Evolutionary conservation across 2,797 vertebrate genomes (phyloP).

Genomic region (Fundulus diaphanus): DNA sequence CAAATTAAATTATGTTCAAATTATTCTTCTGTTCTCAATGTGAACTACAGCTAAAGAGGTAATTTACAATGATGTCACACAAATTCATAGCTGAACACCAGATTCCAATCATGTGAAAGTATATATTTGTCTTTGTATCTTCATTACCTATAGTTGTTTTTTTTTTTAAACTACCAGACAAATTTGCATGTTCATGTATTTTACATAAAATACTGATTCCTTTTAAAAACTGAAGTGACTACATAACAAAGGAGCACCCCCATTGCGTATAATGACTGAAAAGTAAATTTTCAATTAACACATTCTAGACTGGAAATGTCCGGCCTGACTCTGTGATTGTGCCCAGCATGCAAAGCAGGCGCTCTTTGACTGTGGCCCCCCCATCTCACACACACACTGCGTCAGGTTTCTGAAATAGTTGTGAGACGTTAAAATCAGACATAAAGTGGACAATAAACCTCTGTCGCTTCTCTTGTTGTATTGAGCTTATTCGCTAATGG

Average conservation of each 20-base stretch:
- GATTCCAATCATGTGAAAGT: neutral
- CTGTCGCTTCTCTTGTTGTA: slow-evolving; percentile 34
- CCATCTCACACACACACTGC: slow-evolving; percentile 18
- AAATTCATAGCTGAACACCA: too few relatives aligned
- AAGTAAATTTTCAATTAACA: too few relatives aligned
- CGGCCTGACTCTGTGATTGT: slow-evolving; percentile 40
- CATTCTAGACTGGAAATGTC: slow-evolving; percentile 35
- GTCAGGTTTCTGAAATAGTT: slow-evolving; percentile 46
- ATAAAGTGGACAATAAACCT: slow-evolving; percentile 53
- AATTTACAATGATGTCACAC: too few relatives aligned
- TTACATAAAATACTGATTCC: neutral
- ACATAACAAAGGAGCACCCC: neutral
- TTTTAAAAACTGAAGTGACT: neutral
- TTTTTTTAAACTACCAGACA: neutral
- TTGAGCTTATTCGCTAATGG: slow-evolving; percentile 60
- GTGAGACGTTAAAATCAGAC: neutral
- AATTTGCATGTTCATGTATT: neutral
- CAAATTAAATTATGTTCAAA: neutral
- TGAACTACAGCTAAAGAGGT: neutral
- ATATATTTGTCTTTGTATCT: neutral
- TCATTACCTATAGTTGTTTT: neutral
- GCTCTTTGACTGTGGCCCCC: slow-evolving; percentile 38
- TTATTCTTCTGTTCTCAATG: neutral
- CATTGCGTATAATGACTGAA: neutral
- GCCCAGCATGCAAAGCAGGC: slow-evolving; percentile 65